Base-by-base conservation (phyloP, 2,113 vertebrate genomes). In the Oreochromis aureus region DNA sequence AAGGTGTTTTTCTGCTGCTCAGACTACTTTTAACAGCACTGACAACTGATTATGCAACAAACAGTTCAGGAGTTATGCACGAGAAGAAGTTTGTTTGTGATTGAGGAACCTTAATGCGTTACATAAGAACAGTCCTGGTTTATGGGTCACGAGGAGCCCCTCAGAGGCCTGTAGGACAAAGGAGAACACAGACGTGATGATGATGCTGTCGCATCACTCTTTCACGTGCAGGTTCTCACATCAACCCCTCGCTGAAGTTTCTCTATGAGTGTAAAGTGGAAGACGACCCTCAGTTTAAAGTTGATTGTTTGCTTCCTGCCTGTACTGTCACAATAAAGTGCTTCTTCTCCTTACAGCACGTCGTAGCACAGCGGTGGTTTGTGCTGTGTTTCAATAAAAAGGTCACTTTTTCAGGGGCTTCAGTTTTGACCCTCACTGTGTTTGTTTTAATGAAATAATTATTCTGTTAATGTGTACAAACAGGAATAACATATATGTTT, bases 221-320 rank as follows among this genome's bases (percentile, higher is more conserved):
- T 48, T 30, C 22, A 73, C 12, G 3, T 41, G 30, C 30, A 63
- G 59, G 59, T 10, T 63, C 34, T 63, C 59, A 63, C 32, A 4
- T 19, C 10, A 0, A 19, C 59, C 1, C 16, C 16, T 34, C 3
- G 16, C 9, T 34, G 1, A 11, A 63, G 30, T 34, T 61, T 9
- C 30, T 61, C 3, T 1, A 34, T 4, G 16, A 16, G 13, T 61
- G 58, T 10, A 6, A 61, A 59, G 27, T 32, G 13, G 58, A 61
- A 61, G 58, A 61, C 3, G 5, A 61, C 27, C 27, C 15, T 10
- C 10, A 1, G 55, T 12, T 55, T 55, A 22, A 24, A 27, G 55
- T 58, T 58, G n/a, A 11, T n/a, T 4, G 55, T 0, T 61, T 6
- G 3, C 16, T 61, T 61, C 58, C 58, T 63, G 1, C 0, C 59